Conservation (phyloP, 2,888 invertebrate genomes). For the Heliconius aoede region DNA sequence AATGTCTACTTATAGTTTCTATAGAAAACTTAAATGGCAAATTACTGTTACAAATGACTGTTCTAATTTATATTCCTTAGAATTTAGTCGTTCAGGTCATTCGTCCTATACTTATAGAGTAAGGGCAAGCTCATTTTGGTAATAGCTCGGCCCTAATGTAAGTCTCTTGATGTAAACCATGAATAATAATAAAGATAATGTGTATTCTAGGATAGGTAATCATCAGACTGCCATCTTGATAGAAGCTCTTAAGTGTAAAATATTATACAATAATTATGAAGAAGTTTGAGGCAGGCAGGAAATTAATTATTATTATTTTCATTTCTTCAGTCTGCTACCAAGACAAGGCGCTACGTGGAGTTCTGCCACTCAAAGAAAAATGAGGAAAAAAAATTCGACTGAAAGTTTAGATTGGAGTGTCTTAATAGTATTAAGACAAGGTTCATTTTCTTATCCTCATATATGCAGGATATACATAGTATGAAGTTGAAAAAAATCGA, state of each 20-base stretch:
- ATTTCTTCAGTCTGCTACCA: neutral
- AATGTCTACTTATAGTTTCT: neutral
- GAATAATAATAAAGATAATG: slow-evolving; percentile 29
- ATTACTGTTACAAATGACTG: slow-evolving; percentile 7
- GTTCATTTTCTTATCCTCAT: too few species aligned
- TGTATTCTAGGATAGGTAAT: slow-evolving; percentile 17
- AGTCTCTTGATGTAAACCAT: slow-evolving; percentile 19
- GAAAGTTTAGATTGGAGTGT: too few species aligned
- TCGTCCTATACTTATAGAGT: slow-evolving; percentile 7
- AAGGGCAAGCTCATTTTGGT: slow-evolving; percentile 25
- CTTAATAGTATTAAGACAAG: too few species aligned
- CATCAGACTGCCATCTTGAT: neutral
- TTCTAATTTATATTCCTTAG: slow-evolving; percentile 29
- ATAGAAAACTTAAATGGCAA: neutral
- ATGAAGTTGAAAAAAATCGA: too few species aligned
- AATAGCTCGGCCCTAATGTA: slow-evolving; percentile 25
- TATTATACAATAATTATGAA: neutral
- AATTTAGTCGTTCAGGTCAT: slow-evolving; percentile 27
- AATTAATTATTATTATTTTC: neutral
- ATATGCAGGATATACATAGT: too few species aligned
- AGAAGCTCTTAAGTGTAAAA: neutral
- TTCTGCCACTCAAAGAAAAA: too few species aligned
- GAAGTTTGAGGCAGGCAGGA: neutral
- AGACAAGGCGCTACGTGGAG: too few species aligned
- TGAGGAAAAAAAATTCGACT: too few species aligned